A percentile compares a stretch with the other conserved stretches of the same genome.
Evolutionary conservation across 2,888 invertebrate genomes (phyloP).

Genomic region (Idaea dimidiata): DNA sequence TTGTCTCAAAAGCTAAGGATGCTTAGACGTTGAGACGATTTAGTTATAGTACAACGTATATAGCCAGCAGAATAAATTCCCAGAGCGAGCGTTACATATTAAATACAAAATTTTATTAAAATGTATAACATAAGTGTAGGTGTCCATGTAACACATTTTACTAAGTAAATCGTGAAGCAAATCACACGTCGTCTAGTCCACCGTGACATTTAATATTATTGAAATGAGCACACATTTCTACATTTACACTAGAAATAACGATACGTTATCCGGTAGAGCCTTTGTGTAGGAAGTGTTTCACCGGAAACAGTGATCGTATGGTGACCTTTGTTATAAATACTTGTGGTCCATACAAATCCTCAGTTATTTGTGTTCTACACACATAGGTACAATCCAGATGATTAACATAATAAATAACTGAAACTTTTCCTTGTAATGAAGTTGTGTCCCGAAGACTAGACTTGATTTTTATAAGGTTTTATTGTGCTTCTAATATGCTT

Average conservation of each 20-base stretch:
- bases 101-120: neutral
- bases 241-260: no score
- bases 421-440: neutral
- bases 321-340: neutral
- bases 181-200: conserved; percentile 16
- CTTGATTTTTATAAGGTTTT: no score
- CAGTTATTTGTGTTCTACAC: neutral
- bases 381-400: neutral
- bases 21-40: no score
- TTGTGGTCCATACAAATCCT: neutral
- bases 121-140: neutral
- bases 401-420: neutral
- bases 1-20: no score
- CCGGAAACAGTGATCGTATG: neutral
- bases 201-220: conserved; percentile 21
- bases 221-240: conserved; percentile 15
- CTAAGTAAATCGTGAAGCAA: conserved; percentile 10
- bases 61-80: no score
- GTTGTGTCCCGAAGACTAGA: no score
- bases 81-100: neutral
- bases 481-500: no score
- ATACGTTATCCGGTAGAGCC: neutral
- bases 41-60: no score
- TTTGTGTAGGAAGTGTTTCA: neutral
- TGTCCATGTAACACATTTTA: conserved; percentile 20